Conservation (phyloP, 2,797 vertebrate genomes). For the Astyanax mexicanus region DNA sequence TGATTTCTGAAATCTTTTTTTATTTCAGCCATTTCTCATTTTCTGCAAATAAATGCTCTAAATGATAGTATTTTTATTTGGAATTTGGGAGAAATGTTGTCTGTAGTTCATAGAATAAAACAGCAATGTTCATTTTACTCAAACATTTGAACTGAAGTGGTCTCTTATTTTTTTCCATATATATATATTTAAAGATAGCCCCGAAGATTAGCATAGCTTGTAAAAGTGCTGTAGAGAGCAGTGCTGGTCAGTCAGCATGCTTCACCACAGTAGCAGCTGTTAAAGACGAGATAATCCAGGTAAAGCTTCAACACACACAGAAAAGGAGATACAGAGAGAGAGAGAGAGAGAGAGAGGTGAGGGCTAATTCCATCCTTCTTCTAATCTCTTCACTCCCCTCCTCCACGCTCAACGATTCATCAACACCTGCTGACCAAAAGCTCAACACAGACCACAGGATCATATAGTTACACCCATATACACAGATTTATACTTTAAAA, state of each 20-base stretch:
- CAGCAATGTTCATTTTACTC: too few species aligned
- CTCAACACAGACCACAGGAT: constrained; percentile 9
- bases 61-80: too few species aligned
- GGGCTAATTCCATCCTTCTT: constrained; percentile 37
- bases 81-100: too few species aligned
- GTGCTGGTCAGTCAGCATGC: constrained; percentile 5
- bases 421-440: not conserved
- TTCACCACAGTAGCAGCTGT: constrained; percentile 31
- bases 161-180: too few species aligned
- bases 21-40: too few species aligned
- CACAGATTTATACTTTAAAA: not conserved
- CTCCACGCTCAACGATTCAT: not conserved
- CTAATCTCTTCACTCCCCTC: constrained; percentile 35
- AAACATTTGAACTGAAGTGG: too few species aligned
- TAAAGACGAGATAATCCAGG: constrained; percentile 41
- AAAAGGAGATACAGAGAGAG: constrained; percentile 1
- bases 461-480: not conserved
- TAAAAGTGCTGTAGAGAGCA: not conserved
- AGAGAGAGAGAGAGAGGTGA: not conserved
- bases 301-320: constrained; percentile 20
- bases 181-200: too few species aligned
- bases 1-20: too few species aligned
- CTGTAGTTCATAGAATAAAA: too few species aligned
- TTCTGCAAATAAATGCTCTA: too few species aligned
- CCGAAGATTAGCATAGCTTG: not conserved